Evolutionary conservation across 92 coral and sea anemone species (phyloP), one percentile per base, ranked within the genome.

Genomic region (Chrysogorgia sp.): DNA sequence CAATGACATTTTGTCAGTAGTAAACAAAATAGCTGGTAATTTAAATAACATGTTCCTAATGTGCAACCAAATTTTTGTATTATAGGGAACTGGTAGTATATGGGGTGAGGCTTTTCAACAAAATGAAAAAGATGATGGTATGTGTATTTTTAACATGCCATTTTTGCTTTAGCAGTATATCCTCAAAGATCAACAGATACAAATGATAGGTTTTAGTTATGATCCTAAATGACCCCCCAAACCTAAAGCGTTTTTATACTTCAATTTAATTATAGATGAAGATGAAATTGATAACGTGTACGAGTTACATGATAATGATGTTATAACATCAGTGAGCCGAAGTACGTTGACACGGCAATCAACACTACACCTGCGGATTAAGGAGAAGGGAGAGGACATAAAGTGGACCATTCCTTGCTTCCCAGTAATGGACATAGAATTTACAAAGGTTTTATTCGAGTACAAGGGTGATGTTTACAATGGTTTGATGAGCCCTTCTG

Each of bases 331-430:
- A 52, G 6, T 20, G 3, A 52, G 17, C 6, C 59, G 6, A 52
- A 23, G 9, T 52, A 20, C 17, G 6, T 7, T 52, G 7, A 52
- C 59, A 17, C 7, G 59, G 26, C 6, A 20, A 3, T 52, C 59
- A 52, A 52, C 59, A 31, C 37, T 48, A 31, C 64, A 63, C 2
- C 10, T 79, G 9, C 20, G 8, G 14, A 26, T 79, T 2, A 43
- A 64, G 5, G 64, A 47, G 21, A 79, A 48, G 31, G 75, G 75
- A 34, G 53, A 15, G n/a, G 61, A 79, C 28, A 63, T 79, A 19
- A 17, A 22, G 24, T 79, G 76, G 83, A 52, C 76, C 26, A 56
- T 64, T 24, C 83, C 83, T 13, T 64, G 53, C 24, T 79, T 79
- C 32, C 83, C 76, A n/a, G 76, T 79, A 17, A 37, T 64, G 37